These are phyloP conservation scores for Sinocyclocheilus anophthalmus DNA, from an alignment of 2,113 vertebrate genomes.

Conservation along the genomic window DNA sequence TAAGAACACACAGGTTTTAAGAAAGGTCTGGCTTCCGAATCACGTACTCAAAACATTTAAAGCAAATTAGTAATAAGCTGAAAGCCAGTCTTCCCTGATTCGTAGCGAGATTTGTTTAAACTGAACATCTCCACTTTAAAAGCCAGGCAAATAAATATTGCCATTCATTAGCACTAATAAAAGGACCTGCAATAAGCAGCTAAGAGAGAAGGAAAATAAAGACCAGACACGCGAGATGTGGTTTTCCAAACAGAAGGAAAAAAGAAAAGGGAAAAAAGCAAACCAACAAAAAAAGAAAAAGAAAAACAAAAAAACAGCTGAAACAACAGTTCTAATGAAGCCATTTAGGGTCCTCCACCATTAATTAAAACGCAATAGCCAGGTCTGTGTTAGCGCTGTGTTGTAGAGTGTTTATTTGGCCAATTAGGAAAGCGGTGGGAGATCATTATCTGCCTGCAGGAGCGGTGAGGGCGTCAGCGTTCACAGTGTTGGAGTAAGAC, in stretches of 20 bases:
- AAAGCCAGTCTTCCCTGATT: slow-evolving; percentile 28
- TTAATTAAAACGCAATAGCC: slow-evolving; percentile 84
- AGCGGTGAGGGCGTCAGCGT: slow-evolving; percentile 73
- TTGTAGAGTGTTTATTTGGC: slow-evolving; percentile 95
- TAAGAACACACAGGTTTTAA: slow-evolving; percentile 41
- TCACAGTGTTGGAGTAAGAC: slow-evolving; percentile 58
- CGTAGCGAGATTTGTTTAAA: slow-evolving; percentile 36
- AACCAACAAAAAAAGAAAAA: slow-evolving; percentile 55
- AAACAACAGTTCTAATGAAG: slow-evolving; percentile 81
- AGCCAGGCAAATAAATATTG: slow-evolving; percentile 59
- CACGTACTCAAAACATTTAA: slow-evolving; percentile 56
- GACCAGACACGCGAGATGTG: slow-evolving; percentile 67
- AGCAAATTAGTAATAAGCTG: slow-evolving; percentile 63
- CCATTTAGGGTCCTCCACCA: slow-evolving; percentile 76
- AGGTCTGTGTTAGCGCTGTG: slow-evolving; percentile 83
- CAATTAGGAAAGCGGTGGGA: slow-evolving; percentile 98
- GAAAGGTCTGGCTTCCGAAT: slow-evolving; percentile 40
- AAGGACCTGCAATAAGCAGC: slow-evolving; percentile 41
- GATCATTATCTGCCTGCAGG: slow-evolving; percentile 89
- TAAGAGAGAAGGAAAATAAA: slow-evolving; percentile 72
- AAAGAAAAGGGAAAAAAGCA: slow-evolving; percentile 2
- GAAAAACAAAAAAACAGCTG: slow-evolving; percentile 69
- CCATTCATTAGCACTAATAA: slow-evolving; percentile 59
- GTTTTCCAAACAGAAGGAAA: slow-evolving; percentile 60
- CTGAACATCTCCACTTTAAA: slow-evolving; percentile 46